These are phyloP conservation scores for Channa striata DNA, from an alignment of 2,797 vertebrate genomes.

Conservation along the genomic window DNA sequence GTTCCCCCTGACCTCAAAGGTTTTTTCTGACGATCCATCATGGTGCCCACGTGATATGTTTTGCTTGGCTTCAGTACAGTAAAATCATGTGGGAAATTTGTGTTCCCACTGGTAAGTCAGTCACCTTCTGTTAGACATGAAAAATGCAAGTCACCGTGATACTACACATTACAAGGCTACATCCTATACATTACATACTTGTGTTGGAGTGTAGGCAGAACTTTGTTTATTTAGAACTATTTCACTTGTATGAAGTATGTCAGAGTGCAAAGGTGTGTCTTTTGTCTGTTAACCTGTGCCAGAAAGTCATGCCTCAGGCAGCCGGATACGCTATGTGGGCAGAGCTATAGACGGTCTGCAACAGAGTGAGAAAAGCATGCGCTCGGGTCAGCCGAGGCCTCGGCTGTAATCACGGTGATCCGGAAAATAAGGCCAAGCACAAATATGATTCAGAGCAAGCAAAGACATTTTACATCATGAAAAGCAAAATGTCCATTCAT, in stretches of 20 bases:
- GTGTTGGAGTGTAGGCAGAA: background rate
- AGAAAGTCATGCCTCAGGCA: too few relatives aligned
- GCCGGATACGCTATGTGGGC: too few relatives aligned
- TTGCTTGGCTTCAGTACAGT: background rate
- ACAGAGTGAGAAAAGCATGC: background rate
- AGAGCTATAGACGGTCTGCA: background rate
- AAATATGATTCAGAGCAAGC: slow-evolving; percentile 8
- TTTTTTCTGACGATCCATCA: too few relatives aligned
- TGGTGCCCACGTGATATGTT: background rate
- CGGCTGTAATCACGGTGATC: slow-evolving; percentile 20
- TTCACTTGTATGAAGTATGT: too few relatives aligned
- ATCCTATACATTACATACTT: too few relatives aligned
- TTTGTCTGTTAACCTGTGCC: too few relatives aligned
- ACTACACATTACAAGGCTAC: background rate
- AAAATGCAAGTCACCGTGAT: slow-evolving; percentile 3
- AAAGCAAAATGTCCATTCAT: background rate
- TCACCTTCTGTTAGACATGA: background rate
- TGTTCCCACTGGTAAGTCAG: background rate
- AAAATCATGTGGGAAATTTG: background rate
- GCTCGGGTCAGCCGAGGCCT: slow-evolving; percentile 11
- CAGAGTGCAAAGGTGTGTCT: too few relatives aligned
- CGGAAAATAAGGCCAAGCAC: slow-evolving; percentile 8
- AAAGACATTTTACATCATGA: background rate
- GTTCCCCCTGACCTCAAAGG: slow-evolving; percentile 1
- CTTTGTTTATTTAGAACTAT: background rate